phyloP scores from a whole-genome alignment of 2,888 invertebrate species.

The Pardosa pseudoannulata region DNA sequence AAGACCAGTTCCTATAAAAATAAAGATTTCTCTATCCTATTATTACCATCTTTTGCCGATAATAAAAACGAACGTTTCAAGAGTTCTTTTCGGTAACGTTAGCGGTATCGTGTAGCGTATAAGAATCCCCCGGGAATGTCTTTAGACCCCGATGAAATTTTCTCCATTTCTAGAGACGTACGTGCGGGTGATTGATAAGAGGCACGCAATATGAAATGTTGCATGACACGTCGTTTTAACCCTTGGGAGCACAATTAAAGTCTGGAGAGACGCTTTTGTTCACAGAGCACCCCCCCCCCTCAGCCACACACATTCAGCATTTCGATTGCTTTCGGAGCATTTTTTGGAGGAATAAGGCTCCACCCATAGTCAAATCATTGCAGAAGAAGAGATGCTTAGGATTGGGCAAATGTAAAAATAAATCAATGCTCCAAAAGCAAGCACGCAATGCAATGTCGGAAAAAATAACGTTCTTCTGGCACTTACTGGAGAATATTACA shows the following conservation, averaged over 20 bases:
- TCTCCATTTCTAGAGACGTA: background rate
- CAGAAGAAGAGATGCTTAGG: background rate
- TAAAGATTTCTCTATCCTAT: too few relatives aligned
- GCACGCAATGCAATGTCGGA: slow-evolving; percentile 2
- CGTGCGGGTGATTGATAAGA: slow-evolving; percentile 47
- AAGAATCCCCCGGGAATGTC: slow-evolving; percentile 32
- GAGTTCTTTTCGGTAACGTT: too few relatives aligned
- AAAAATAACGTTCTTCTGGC: background rate
- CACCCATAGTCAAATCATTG: background rate
- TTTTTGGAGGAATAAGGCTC: slow-evolving; percentile 2
- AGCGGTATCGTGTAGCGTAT: background rate
- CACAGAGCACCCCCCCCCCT: background rate
- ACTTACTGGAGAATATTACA: too few relatives aligned
- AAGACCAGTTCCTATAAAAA: too few relatives aligned
- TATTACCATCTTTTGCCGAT: too few relatives aligned
- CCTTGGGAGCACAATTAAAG: slow-evolving; percentile 57
- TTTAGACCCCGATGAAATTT: slow-evolving; percentile 12
- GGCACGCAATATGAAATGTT: slow-evolving; percentile 42
- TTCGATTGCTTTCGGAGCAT: background rate
- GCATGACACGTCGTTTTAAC: slow-evolving; percentile 37
- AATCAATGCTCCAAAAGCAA: background rate
- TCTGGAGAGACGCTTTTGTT: slow-evolving; percentile 1
- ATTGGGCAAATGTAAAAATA: background rate
- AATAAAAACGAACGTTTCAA: too few relatives aligned
- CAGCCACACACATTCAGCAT: background rate